These are phyloP conservation scores for Andrena praecox DNA, from an alignment of 2,888 invertebrate species.

Conservation along the genomic window DNA sequence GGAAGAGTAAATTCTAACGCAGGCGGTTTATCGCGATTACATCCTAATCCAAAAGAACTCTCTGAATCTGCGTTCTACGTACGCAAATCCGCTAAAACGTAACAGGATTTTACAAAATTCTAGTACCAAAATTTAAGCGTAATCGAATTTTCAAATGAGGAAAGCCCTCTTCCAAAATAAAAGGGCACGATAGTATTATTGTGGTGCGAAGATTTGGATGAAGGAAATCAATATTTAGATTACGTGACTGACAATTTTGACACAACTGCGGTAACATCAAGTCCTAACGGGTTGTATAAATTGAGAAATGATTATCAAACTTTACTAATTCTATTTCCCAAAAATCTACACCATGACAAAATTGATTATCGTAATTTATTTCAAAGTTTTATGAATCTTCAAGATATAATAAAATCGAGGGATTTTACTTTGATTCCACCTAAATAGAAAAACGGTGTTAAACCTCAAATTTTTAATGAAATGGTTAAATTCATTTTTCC, in stretches of 20 bases:
- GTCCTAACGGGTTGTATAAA: not conserved
- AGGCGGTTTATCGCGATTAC: constrained; percentile 15
- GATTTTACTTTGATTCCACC: constrained; percentile 9
- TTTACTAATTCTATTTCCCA: constrained; percentile 9
- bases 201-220: no score
- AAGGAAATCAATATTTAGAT: no score
- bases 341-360: constrained; percentile 21
- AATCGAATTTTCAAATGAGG: no score
- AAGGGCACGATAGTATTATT: no score
- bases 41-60: not conserved
- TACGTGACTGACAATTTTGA: constrained; percentile 14
- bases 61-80: not conserved
- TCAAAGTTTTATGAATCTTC: not conserved
- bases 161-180: no score
- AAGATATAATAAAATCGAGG: not conserved
- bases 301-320: constrained; percentile 5
- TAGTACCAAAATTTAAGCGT: no score
- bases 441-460: constrained; percentile 8
- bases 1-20: constrained; percentile 21
- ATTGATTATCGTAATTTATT: constrained; percentile 13
- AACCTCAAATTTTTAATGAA: constrained; percentile 22
- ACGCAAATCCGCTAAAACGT: not conserved
- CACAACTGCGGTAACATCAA: not conserved
- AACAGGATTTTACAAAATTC: no score
- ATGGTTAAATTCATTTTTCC: constrained; percentile 42